These are phyloP conservation scores for Acanthopagrus latus DNA, from an alignment of 2,797 vertebrate genomes.

Conservation along the genomic window DNA sequence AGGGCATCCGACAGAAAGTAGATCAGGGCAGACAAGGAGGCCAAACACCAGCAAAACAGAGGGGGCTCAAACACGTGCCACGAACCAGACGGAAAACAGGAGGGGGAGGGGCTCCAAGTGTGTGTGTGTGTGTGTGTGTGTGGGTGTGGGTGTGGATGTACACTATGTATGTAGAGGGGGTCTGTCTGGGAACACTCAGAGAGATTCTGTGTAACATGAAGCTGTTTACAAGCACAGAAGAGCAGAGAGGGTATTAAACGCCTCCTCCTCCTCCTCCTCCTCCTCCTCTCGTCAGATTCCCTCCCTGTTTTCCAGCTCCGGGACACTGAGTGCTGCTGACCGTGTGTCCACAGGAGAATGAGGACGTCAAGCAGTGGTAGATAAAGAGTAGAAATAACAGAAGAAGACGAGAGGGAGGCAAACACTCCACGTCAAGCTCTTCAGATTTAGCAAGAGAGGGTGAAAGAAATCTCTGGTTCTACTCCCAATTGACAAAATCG, in stretches of 20 bases:
- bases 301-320: constrained; percentile 17
- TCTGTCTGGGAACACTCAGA: constrained; percentile 3
- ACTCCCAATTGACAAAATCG: not conserved
- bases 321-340: constrained; percentile 46
- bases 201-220: constrained; percentile 36
- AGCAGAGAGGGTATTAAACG: constrained; percentile 1
- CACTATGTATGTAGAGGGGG: not conserved
- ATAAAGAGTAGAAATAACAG: constrained; percentile 22
- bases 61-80: constrained; percentile 46
- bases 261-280: constrained; percentile 1
- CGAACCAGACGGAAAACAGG: constrained; percentile 15
- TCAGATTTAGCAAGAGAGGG: not conserved
- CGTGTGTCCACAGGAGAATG: constrained; percentile 34
- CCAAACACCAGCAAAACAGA: constrained; percentile 39
- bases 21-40: constrained; percentile 9
- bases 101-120: constrained; percentile 52
- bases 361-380: constrained; percentile 38
- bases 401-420: not conserved
- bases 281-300: too few species aligned
- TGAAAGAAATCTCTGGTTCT: not conserved
- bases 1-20: not conserved
- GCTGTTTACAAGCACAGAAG: constrained; percentile 32
- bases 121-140: constrained; percentile 28
- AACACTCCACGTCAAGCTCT: not conserved
- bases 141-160: constrained; percentile 19